These are phyloP conservation scores for Lipotes vexillifer DNA, from an alignment of 2,113 vertebrate genomes.

Conservation along the genomic window DNA sequence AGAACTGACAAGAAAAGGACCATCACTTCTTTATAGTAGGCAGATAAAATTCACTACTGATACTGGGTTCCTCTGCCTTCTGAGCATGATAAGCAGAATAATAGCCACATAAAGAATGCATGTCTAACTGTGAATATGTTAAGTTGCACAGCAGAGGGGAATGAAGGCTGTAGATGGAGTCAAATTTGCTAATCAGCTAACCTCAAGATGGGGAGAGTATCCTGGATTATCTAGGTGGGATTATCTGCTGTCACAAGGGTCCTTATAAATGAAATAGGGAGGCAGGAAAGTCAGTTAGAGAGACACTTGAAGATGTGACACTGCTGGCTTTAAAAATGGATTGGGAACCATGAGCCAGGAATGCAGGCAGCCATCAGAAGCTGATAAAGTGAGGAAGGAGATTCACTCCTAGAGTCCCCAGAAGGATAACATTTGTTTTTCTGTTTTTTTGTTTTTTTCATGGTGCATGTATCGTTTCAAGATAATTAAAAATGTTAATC, in stretches of 20 bases:
- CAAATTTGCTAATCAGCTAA: neutral
- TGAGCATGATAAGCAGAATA: neutral
- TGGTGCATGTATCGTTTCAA: neutral
- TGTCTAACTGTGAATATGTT: neutral
- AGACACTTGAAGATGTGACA: neutral
- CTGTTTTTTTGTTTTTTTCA: no score
- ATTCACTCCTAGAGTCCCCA: neutral
- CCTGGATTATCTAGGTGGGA: no score
- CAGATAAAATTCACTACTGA: neutral
- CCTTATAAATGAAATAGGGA: neutral
- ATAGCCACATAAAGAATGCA: neutral
- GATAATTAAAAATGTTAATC: neutral
- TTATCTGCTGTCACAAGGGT: neutral
- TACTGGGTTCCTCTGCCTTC: neutral
- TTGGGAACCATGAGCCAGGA: neutral
- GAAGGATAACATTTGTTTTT: neutral
- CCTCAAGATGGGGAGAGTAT: neutral
- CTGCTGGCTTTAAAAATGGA: neutral
- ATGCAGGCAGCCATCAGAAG: neutral
- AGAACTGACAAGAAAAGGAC: neutral
- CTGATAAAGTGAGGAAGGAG: neutral
- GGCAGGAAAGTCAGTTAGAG: neutral
- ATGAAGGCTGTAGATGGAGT: neutral
- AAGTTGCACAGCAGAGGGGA: neutral
- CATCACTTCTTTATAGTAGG: neutral